Evolutionary conservation across 2,888 invertebrate species (phyloP).

Genomic region (Hypomecis punctinalis): DNA sequence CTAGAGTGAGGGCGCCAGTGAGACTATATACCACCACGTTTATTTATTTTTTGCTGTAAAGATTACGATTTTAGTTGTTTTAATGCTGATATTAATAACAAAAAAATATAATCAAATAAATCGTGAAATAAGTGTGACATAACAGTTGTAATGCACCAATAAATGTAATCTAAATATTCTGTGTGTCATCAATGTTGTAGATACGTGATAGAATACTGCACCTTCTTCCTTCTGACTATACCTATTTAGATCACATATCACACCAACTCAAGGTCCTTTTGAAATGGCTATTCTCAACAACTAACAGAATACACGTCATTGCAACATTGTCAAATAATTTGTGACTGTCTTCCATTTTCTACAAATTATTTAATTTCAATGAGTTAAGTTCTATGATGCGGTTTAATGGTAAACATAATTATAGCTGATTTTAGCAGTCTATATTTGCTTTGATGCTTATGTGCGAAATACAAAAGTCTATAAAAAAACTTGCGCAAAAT

Average conservation of each 20-base stretch:
- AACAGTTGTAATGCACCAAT: conserved; percentile 31
- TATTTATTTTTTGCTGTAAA: no score
- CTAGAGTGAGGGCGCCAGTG: no score
- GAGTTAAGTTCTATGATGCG: not conserved
- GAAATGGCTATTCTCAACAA: conserved; percentile 36
- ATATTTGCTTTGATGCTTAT: no score
- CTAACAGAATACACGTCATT: conserved; percentile 10
- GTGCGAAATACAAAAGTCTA: no score
- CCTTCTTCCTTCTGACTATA: conserved; percentile 53
- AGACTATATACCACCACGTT: no score
- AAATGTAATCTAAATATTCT: conserved; percentile 48
- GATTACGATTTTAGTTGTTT: no score
- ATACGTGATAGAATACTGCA: conserved; percentile 63
- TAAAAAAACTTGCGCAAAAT: no score
- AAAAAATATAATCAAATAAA: not conserved
- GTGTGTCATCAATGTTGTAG: conserved; percentile 74
- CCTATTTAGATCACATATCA: conserved; percentile 29
- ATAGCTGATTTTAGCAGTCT: not conserved
- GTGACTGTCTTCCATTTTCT: conserved; percentile 22
- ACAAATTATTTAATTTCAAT: conserved; percentile 10
- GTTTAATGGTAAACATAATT: not conserved
- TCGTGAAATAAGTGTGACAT: conserved; percentile 17
- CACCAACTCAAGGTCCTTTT: conserved; percentile 24
- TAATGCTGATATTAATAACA: not conserved
- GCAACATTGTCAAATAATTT: conserved; percentile 22